These are phyloP conservation scores for Corythaixoides concolor DNA, from an alignment of 2,113 vertebrate species.

Conservation along the genomic window DNA sequence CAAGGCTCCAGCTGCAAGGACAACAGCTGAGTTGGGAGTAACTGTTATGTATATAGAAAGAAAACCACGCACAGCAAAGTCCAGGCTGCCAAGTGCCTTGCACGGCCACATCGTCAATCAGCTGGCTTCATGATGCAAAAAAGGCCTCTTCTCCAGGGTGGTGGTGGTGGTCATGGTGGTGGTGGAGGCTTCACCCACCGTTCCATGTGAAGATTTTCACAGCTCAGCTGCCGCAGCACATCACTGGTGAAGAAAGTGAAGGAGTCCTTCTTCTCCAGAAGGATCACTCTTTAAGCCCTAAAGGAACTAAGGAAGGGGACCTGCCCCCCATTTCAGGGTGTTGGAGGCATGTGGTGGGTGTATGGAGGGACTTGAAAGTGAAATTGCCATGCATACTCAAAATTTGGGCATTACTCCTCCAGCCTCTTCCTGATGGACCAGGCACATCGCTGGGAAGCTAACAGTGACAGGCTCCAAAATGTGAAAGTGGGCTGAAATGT, in stretches of 20 bases:
- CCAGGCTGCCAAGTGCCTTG: not conserved
- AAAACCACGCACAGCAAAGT: not conserved
- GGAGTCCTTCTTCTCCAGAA: not conserved
- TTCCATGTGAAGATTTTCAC: not conserved
- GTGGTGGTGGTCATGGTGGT: not conserved
- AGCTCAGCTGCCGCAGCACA: not conserved
- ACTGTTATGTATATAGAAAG: not conserved
- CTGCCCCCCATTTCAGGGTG: not conserved
- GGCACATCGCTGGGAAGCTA: not conserved
- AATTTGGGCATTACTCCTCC: not conserved
- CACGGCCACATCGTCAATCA: not conserved
- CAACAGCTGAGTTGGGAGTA: not conserved
- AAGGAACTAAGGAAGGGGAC: not conserved
- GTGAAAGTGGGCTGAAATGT: not conserved
- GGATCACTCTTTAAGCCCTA: not conserved
- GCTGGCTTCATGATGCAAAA: rapidly evolving
- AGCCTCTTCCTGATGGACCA: not conserved
- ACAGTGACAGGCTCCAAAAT: not conserved
- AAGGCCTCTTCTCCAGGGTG: not conserved
- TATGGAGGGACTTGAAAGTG: not conserved
- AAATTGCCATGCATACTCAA: not conserved
- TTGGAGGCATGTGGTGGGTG: not conserved
- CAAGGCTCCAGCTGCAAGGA: not conserved
- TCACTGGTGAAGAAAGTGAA: not conserved
- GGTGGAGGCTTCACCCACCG: not conserved